phyloP scores from a whole-genome alignment of 2,888 invertebrate genomes.

The Nematopogon swammerdamellus region DNA sequence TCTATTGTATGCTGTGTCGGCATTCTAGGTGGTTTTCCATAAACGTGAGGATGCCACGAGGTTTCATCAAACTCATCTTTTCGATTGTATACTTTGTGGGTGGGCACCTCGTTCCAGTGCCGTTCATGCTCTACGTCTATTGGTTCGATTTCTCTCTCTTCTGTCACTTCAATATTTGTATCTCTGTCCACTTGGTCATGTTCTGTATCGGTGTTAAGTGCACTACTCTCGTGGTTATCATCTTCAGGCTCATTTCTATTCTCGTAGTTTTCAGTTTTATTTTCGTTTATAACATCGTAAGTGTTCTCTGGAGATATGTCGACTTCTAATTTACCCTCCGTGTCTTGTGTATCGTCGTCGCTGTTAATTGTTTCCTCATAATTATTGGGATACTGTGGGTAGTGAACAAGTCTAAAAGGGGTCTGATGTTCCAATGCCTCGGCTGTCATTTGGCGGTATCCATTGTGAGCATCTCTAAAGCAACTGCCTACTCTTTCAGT shows the following conservation, averaged over 20 bases:
- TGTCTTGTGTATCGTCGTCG: background rate
- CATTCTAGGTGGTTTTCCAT: constrained; percentile 74
- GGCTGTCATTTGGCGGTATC: constrained; percentile 14
- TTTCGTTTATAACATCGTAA: background rate
- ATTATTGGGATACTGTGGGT: constrained; percentile 12
- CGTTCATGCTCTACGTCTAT: constrained; percentile 15
- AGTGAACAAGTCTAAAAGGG: constrained; percentile 2
- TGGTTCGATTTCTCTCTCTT: constrained; percentile 11
- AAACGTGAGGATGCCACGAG: constrained; percentile 89
- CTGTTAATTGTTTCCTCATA: constrained; percentile 7
- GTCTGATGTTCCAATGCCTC: constrained; percentile 12
- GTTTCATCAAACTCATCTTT: constrained; percentile 23
- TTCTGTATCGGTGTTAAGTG: background rate
- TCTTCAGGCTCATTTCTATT: background rate
- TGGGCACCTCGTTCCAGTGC: constrained; percentile 1
- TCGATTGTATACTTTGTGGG: constrained; percentile 3
- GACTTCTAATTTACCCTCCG: background rate
- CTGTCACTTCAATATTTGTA: constrained; percentile 1
- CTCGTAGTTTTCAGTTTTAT: background rate
- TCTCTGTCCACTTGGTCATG: background rate
- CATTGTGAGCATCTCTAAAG: constrained; percentile 19
- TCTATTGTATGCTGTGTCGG: constrained; percentile 87
- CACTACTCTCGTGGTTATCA: background rate
- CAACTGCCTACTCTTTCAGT: constrained; percentile 24
- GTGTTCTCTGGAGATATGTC: background rate